Conservation (phyloP, 2,888 invertebrate genomes). For the Tetragonisca angustula region DNA sequence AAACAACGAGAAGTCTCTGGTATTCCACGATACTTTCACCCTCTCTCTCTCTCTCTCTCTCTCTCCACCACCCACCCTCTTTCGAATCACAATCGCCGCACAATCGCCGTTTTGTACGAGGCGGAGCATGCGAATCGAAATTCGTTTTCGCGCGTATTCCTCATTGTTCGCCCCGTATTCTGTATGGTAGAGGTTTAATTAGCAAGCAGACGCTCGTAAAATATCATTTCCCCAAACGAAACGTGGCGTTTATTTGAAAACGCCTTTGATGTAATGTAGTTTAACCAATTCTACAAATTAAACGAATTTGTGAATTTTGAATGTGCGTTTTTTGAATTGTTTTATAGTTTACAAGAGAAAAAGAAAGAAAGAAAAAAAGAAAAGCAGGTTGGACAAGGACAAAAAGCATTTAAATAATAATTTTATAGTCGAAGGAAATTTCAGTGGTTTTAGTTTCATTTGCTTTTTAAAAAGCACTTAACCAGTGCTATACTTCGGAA, state of each 20-base stretch:
- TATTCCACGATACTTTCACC: background rate
- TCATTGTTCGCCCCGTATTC: slow-evolving; percentile 39
- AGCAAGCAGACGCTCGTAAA: slow-evolving; percentile 35
- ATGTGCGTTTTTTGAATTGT: no score
- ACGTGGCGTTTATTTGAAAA: background rate
- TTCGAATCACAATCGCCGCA: background rate
- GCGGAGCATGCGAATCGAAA: background rate
- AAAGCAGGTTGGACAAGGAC: no score
- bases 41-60: background rate
- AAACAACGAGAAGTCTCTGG: background rate
- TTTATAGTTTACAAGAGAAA: no score
- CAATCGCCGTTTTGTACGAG: background rate
- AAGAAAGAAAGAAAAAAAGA: no score
- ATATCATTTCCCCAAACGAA: slow-evolving; percentile 36
- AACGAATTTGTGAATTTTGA: no score
- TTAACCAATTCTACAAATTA: no score
- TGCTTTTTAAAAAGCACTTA: no score
- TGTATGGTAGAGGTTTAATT: slow-evolving; percentile 32
- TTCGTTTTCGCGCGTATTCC: slow-evolving; percentile 17
- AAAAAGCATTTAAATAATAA: no score
- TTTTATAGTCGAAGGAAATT: no score
- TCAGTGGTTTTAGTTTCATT: no score
- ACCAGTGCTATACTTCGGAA: no score
- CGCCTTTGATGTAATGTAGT: background rate
- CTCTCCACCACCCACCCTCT: background rate